phyloP scores from a whole-genome alignment of 2,113 vertebrate genomes.

The Vanacampus margaritifer region DNA sequence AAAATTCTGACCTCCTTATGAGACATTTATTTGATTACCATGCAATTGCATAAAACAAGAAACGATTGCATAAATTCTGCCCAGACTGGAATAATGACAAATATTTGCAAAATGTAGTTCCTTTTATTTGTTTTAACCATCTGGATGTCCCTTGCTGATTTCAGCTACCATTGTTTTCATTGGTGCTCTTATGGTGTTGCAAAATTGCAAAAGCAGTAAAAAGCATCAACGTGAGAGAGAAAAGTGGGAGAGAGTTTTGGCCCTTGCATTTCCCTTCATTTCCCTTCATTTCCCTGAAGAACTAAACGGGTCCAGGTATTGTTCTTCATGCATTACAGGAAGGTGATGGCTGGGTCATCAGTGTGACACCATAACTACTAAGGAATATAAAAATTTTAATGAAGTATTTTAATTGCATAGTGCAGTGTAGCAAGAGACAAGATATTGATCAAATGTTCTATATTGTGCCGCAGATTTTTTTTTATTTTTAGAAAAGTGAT shows the following conservation, averaged over 20 bases:
- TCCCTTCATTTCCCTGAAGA: constrained; percentile 44
- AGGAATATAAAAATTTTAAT: neutral
- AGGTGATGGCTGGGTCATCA: constrained; percentile 9
- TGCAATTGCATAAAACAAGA: neutral
- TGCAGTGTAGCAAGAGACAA: neutral
- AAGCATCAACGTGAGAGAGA: constrained; percentile 10
- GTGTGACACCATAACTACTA: constrained; percentile 12
- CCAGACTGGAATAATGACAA: neutral
- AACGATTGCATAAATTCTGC: neutral
- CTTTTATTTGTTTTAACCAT: neutral
- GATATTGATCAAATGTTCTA: neutral
- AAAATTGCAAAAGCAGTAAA: constrained; percentile 1
- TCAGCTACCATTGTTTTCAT: neutral
- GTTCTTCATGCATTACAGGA: constrained; percentile 37
- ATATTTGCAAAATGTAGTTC: neutral
- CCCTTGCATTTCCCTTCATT: constrained; percentile 26
- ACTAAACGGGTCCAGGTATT: constrained; percentile 38
- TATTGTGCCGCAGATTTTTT: neutral
- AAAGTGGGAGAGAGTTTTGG: constrained; percentile 6
- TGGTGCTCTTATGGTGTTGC: neutral
- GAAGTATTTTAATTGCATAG: neutral
- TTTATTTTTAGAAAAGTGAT: constrained; percentile 29
- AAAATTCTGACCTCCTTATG: neutral
- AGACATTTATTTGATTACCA: neutral
- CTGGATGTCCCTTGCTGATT: neutral